phyloP scores from a whole-genome alignment of 1,140 invertebrate genomes.

The Dreissena rostriformis region DNA sequence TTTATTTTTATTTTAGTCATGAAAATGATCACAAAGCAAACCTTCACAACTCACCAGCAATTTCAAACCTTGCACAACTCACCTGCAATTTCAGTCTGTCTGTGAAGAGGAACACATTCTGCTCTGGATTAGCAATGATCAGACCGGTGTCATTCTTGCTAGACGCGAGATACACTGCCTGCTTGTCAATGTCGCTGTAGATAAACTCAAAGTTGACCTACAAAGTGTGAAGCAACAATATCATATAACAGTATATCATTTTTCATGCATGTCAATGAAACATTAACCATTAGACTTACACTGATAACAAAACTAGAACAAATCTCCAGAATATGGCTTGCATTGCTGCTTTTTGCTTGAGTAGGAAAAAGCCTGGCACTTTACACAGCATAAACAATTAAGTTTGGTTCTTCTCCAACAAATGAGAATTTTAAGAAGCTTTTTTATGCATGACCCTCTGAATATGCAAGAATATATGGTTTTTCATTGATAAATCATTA shows the following conservation, averaged over 20 bases:
- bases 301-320: too few relatives aligned
- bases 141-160: slow-evolving; percentile 73
- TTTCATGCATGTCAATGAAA: too few relatives aligned
- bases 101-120: slow-evolving; percentile 79
- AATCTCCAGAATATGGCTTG: too few relatives aligned
- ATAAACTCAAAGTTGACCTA: slow-evolving; percentile 56
- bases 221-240: slow-evolving; percentile 15
- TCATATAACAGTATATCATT: too few relatives aligned
- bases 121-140: slow-evolving; percentile 77
- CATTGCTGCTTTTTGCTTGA: not conserved
- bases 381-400: too few relatives aligned
- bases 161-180: slow-evolving; percentile 71
- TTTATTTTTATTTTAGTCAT: not conserved
- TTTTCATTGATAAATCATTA: slow-evolving; percentile 39
- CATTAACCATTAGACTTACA: too few relatives aligned
- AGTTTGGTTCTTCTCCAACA: too few relatives aligned
- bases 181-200: slow-evolving; percentile 75
- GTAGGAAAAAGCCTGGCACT: not conserved
- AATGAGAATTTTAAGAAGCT: too few relatives aligned
- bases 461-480: too few relatives aligned
- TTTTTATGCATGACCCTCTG: too few relatives aligned
- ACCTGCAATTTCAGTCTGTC: slow-evolving; percentile 77
- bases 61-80: slow-evolving; percentile 54
- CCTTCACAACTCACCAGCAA: slow-evolving; percentile 68
- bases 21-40: not conserved